Evolutionary conservation across 2,797 vertebrate genomes (phyloP), one percentile per base, ranked within the genome.

Genomic region (Gallinago stenura): DNA sequence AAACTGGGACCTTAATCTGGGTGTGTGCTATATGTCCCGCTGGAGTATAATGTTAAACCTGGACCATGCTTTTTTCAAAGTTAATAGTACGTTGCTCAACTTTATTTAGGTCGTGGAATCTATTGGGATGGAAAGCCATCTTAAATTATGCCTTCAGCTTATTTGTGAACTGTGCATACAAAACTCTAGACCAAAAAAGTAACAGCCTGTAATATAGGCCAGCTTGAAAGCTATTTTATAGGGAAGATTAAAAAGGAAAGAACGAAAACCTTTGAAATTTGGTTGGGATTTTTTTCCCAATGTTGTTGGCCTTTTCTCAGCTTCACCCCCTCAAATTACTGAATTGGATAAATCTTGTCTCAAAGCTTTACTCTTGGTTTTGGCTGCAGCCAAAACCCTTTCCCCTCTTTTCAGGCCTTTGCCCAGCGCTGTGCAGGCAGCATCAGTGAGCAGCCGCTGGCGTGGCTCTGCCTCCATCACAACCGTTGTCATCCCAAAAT

Each of bases 391-490:
- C 71, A n/a, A 75, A 75, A 46, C 5, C 41, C 21, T 61, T 13
- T 65, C 33, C 43, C 20, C 21, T 21, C 26, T 57, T 39, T 26
- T 31, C 35, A 14, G 14, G 5, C 48, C 46, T 90, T 75, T 68
- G 50, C 10, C 48, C 31, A 11, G 45, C 6, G 1, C 30, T 64
- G 17, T 28, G 26, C 5, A 3, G 30, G 71, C 80, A 65, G 22
- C 16, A 2, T 25, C 33, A 43, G 50, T 1, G 3, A 60, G 33
- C 57, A 76, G 39, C 39, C 33, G 51, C 41, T 33, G n/a, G 35
- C 1, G 1, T 35, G 28, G 51, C n/a, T 60, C 30, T 72, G 58
- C 37, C 35, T 24, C 0, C 0, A 2, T 56, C 1, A 0, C 66
- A 46, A 0, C 51, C 0, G 0, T 16, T n/a, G 46, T 35, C 39